phyloP scores from a whole-genome alignment of 2,888 invertebrate species.

The Ferrisia virgata region DNA sequence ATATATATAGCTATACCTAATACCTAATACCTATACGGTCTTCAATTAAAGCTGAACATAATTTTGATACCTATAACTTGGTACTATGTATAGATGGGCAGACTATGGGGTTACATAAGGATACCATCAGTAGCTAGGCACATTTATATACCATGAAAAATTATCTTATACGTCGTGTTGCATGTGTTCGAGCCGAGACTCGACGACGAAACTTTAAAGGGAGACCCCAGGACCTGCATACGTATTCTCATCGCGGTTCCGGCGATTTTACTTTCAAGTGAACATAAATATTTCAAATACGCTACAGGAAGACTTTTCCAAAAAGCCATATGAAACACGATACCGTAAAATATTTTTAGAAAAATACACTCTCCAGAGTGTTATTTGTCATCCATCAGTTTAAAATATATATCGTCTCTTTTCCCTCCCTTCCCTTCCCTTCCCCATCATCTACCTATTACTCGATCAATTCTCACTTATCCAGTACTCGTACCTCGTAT shows the following conservation, averaged over 20 bases:
- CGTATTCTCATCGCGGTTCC: not conserved
- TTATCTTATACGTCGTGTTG: not conserved
- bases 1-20: too few relatives aligned
- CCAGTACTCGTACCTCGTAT: not conserved
- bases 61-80: too few relatives aligned
- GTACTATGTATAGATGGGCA: too few relatives aligned
- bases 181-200: too few relatives aligned
- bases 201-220: too few relatives aligned
- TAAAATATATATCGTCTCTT: not conserved
- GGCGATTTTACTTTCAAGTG: conserved; percentile 6
- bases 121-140: too few relatives aligned
- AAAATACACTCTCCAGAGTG: not conserved
- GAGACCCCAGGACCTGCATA: not conserved
- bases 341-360: not conserved
- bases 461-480: not conserved
- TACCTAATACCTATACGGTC: too few relatives aligned
- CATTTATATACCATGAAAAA: not conserved
- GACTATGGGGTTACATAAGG: too few relatives aligned
- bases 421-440: too few relatives aligned
- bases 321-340: not conserved
- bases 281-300: not conserved
- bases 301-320: not conserved
- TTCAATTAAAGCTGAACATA: too few relatives aligned
- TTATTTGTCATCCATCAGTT: not conserved
- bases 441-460: too few relatives aligned